Percentiles rank a stretch among this genome's conserved stretches.
These are phyloP conservation scores for Spheniscus humboldti DNA, from an alignment of 2,797 vertebrate genomes.

Conservation along the genomic window DNA sequence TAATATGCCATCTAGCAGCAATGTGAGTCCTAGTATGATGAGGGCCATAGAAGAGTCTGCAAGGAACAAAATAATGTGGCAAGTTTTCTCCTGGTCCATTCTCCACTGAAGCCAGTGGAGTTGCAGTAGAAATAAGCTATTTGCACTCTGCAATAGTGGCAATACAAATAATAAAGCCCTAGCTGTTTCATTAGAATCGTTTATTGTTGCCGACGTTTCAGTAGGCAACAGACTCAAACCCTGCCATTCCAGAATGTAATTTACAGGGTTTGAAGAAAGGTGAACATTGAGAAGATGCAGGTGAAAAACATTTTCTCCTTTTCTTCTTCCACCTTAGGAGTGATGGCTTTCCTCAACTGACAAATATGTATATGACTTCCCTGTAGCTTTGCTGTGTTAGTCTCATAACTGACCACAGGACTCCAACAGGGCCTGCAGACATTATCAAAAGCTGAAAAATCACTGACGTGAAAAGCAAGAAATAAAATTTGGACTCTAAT, in stretches of 20 bases:
- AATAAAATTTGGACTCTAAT: background rate
- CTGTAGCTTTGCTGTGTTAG: background rate
- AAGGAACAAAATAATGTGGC: background rate
- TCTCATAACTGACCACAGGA: background rate
- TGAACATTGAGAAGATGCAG: background rate
- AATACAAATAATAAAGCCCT: background rate
- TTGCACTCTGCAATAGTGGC: background rate
- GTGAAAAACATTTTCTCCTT: background rate
- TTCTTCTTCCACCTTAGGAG: background rate
- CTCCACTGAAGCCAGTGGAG: background rate
- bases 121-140: background rate
- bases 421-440: background rate
- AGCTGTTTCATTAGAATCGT: background rate
- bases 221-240: background rate
- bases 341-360: background rate
- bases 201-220: background rate
- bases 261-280: background rate
- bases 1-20: background rate
- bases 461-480: background rate
- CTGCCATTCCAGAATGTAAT: background rate
- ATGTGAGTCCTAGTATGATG: background rate
- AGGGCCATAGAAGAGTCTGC: background rate
- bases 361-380: background rate
- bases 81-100: background rate
- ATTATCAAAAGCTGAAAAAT: background rate